Evolutionary conservation across 2,888 invertebrate genomes (phyloP), one percentile per base, ranked within the genome.

Genomic region (Pelosia muscerda): DNA sequence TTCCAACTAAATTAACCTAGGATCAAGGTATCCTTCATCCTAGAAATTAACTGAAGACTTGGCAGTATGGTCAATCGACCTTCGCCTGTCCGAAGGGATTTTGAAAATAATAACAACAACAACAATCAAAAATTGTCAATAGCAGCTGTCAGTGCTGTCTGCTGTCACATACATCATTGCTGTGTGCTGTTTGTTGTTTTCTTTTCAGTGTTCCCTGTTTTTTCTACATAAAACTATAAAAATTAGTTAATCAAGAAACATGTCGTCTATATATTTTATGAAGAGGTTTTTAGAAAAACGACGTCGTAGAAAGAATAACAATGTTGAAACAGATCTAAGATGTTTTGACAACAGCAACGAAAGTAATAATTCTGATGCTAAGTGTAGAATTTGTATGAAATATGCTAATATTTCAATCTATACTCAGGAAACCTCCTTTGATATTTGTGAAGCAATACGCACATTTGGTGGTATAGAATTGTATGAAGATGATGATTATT

Each of bases 351-450:
- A 57, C 6, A 49, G 22, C 49, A 61, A 42, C 62, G 61, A 55
- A 62, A 64, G 13, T 10, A 58, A 53, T 22, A 42, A 19, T 23
- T 13, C 53, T 19, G 13, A 10, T 63, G 57, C 1, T 9, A 64
- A 71, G 23, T 93, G 94, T 77, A 86, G 93, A 74, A 81, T 92
- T 58, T 94, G 93, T 82, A 79, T 93, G 28, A 82, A 88, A 69
- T 69, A 83, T 25, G 92, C 88, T n/a, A 71, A 66, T 5, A 78
- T 87, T 66, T 78, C 86, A 25, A 91, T 93, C 66, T 88, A 81
- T 68, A 77, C 72, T 4, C 66, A 75, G 11, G 74, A 84, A 22
- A 68, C 72, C 31, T 56, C 72, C 0, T 69, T 74, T 23, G 82
- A 90, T 61, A 74, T 91, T 56, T 74, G 81, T n/a, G 84, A 91